Evolutionary conservation across 2,888 invertebrate species (phyloP).

Genomic region (Melipona beecheii): DNA sequence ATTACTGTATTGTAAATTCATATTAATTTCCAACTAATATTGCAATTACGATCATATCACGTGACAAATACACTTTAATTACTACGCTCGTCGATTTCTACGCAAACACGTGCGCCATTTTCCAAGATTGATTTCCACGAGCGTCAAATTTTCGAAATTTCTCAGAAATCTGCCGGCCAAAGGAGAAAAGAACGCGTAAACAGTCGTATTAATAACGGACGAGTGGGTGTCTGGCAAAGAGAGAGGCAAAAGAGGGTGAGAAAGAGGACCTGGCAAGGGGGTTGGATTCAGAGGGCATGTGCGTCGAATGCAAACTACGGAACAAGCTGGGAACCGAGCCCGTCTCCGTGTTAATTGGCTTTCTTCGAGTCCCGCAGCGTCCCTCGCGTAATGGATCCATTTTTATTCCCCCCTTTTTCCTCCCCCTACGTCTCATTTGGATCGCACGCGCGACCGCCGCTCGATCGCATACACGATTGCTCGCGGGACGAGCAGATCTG

Average conservation of each 20-base stretch:
- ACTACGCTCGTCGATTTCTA: too few species aligned
- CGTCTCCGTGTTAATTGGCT: conserved; percentile 59
- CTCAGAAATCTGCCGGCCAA: too few species aligned
- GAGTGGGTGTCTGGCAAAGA: background rate
- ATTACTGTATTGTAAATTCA: too few species aligned
- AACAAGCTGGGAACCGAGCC: conserved; percentile 24
- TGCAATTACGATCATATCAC: too few species aligned
- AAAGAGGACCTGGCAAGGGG: background rate
- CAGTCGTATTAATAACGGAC: background rate
- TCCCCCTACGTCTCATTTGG: background rate
- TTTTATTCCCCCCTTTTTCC: background rate
- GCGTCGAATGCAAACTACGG: conserved; percentile 60
- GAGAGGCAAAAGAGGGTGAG: background rate
- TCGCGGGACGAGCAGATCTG: conserved; percentile 21
- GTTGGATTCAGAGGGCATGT: background rate
- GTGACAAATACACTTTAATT: too few species aligned
- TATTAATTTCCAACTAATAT: too few species aligned
- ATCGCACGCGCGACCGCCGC: background rate
- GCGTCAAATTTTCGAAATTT: too few species aligned
- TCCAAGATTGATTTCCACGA: too few species aligned
- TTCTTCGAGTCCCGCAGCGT: conserved; percentile 10
- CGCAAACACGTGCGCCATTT: too few species aligned
- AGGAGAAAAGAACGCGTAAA: background rate
- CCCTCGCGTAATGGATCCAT: conserved; percentile 43
- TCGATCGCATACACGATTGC: conserved; percentile 17